Base-by-base conservation (phyloP, 2,113 vertebrate species). In the Ochotona princeps region DNA sequence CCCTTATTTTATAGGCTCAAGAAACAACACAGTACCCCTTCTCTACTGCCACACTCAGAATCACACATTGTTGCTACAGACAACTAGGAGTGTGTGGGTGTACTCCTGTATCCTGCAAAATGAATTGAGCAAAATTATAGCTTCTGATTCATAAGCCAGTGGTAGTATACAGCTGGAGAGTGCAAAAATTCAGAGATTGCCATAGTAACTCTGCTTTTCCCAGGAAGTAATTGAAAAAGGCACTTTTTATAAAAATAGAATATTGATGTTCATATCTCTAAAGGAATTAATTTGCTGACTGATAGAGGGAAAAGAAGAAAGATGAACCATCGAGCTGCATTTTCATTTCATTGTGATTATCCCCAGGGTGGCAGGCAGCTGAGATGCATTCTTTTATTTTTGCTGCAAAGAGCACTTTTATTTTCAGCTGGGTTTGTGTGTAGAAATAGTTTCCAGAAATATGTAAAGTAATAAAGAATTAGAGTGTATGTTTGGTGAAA, bases 231-330 rank as follows among this genome's bases (percentile, higher is more conserved):
- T 69, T 47, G 26, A 93, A 97, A 98, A 8, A 91, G 80, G 85
- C 89, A 81, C 75, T 91, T 96, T 96, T 96, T 91, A 96, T 74
- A 95, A 95, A 97, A 98, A 97, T 97, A 94, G 90, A 97, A 92
- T 97, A 97, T 97, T 97, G 97, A 96, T 97, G 83, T 94, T 97
- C 80, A 9, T 96, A 92, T 97, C 96, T 97, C 87, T 96, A 96
- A 97, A 96, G 79, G 66, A 97, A 97, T 97, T 96, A 95, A 96
- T 97, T 98, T 89, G 96, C 69, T 97, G 93, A 94, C 92, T 97
- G 95, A 96, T 96, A 94, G 93, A 97, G 96, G 51, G 79, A 96
- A 95, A 96, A 97, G 85, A 96, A 75, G 70, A 96, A 93, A 92
- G 81, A 89, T 3, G 1, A 97, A 80, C 66, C 79, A 97, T 95